Conservation (phyloP, 2,888 invertebrate genomes). For the Drosophila seclusa region DNA sequence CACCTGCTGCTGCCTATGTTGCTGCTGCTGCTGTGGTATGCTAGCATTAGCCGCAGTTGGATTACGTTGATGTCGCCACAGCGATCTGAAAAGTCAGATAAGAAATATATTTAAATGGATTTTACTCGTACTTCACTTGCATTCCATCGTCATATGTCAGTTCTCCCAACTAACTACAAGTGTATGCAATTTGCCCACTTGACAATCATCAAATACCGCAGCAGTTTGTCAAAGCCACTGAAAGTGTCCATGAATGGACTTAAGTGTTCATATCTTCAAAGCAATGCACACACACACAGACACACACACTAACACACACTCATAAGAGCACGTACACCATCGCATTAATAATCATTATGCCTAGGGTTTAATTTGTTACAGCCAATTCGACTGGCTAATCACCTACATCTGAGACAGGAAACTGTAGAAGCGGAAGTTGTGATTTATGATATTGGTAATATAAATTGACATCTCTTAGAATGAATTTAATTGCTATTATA, state of each 20-base stretch:
- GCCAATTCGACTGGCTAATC: conserved; percentile 40
- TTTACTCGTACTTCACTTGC: conserved; percentile 42
- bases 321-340: conserved; percentile 8
- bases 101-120: conserved; percentile 65
- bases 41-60: conserved; percentile 68
- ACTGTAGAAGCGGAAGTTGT: conserved; percentile 7
- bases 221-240: conserved; percentile 61
- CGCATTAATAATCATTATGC: conserved; percentile 56
- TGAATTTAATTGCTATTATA: neutral
- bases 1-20: conserved; percentile 47
- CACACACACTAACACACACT: conserved; percentile 28
- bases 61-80: conserved; percentile 47
- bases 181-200: conserved; percentile 62
- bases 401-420: conserved; percentile 29
- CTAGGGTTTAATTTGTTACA: conserved; percentile 21
- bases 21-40: conserved; percentile 26
- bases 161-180: conserved; percentile 1
- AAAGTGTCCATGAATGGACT: conserved; percentile 71
- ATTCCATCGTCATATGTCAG: conserved; percentile 36
- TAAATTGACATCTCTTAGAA: neutral
- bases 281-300: conserved; percentile 19
- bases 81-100: conserved; percentile 71
- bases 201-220: conserved; percentile 54
- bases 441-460: conserved; percentile 3
- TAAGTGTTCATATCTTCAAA: conserved; percentile 69